Base-by-base conservation (phyloP, 2,797 vertebrate species). In the Cetoscarus ocellatus region DNA sequence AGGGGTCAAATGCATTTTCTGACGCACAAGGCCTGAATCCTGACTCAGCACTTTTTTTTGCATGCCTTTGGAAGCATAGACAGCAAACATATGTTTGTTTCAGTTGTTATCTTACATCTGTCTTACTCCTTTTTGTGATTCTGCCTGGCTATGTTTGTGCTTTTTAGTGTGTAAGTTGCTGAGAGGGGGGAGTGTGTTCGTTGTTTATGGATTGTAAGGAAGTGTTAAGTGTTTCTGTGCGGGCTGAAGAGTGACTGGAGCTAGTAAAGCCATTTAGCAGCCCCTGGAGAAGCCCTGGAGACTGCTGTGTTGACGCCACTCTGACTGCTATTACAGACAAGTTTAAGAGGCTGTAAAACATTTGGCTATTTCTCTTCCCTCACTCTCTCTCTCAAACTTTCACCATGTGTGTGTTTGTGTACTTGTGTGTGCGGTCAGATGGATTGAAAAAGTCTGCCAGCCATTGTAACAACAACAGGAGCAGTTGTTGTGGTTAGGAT, bases 271-370 rank as follows among this genome's bases (percentile, higher is more conserved):
- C 80, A 88, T 91, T 93, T 90, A 83, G 85, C 80, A 74, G 87
- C 84, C 92, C 87, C 91, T 76, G 84, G 90, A 93, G 92, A 84
- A 86, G 82, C 88, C 86, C 90, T 49, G 83, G 88, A 91, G 91
- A 91, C 89, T 77, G 87, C 88, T 91, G 86, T 75, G 88, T 88
- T 78, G 91, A 93, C 91, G 91, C 90, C 91, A 86, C 89, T 92
- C 88, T 88, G 92, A 91, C 90, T 91, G 86, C 91, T 89, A 88
- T 91, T 92, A 92, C 88, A 91, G 89, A 91, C 92, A 86, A 86
- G 80, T 92, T 93, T 92, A 93, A 90, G 89, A 92, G 89, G 92
- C 86, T 83, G 88, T 91, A 90, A 92, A 92, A 89, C 86, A 90
- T 92, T 92, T 92, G 89, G 88, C 88, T 89, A 87, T 87, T 86